Base-by-base conservation (phyloP, 2,888 invertebrate species). In the Chrysotoxum bicinctum region DNA sequence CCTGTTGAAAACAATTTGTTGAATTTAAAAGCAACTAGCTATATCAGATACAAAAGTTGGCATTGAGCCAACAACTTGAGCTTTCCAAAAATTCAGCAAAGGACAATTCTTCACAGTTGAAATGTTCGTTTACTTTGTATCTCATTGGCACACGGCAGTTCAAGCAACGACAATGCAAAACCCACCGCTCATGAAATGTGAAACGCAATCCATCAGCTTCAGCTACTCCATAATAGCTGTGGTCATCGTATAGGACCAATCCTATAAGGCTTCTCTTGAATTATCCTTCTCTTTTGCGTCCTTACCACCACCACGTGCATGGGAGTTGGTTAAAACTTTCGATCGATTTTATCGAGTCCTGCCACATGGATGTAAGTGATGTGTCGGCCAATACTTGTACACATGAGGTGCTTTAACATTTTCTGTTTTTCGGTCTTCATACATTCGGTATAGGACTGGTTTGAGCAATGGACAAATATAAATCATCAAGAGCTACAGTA, bases 191-290 rank as follows among this genome's bases (percentile, higher is more conserved):
- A 76, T 37, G 80, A 85, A 66, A 80, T 60, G 76, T 72, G 80
- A 76, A 75, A 80, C 26, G 72, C 76, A 80, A 68, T 80, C 43
- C 72, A 80, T 85, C 84, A 85, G 60, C 66, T 37, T 30, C 9
- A 84, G 58, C 66, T 68, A 43, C 14, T 40, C 68, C 19, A 45
- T 14, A 60, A 21, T 21, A 35, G 21, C 21, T 37, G 21, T 37
- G 21, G 21, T 37, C 58, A 37, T 68, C n/a, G 32, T 68, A n/a
- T 50, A 45, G 30, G 60, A 66, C n/a, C 16, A 26, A 9, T 56
- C 54, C 19, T n/a, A 64, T 40, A 12, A 26, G 3, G 5, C 43
- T 35, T 35, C 19, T 43, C 45, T 58, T n/a, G 12, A 62, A 62
- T 62, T 45, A 30, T 64, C 45, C 45, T 64, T 45, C 9, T n/a